Evolutionary conservation across 2,113 vertebrate genomes (phyloP).

Genomic region (Sphyrna mokarran): DNA sequence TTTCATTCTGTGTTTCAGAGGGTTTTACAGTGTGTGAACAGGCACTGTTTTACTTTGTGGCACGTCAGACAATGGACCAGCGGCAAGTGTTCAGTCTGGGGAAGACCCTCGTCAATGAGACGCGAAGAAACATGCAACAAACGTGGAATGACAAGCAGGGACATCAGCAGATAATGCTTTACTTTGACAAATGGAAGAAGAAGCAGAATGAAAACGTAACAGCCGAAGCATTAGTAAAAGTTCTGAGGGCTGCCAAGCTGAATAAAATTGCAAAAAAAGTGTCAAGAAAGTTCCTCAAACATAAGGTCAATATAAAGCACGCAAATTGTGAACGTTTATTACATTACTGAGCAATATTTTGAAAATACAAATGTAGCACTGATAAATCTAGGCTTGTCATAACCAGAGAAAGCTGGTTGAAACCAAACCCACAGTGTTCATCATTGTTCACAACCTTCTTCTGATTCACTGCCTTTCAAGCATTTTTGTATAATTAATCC

Average conservation of each 20-base stretch:
- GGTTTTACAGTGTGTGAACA: slow-evolving; percentile 22
- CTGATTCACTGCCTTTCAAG: neutral
- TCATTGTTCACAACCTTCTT: neutral
- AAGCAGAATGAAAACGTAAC: neutral
- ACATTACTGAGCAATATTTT: neutral
- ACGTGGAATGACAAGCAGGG: neutral
- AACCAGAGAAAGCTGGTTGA: neutral
- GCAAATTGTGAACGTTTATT: neutral
- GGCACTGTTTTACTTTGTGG: neutral
- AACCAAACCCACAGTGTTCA: neutral
- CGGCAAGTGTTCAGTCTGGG: neutral
- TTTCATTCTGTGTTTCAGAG: neutral
- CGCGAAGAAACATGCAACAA: neutral
- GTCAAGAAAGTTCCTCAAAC: slow-evolving; percentile 9
- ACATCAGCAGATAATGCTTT: neutral
- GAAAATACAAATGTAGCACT: neutral
- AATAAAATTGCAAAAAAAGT: slow-evolving; percentile 20
- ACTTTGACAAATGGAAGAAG: neutral
- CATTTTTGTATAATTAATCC: neutral
- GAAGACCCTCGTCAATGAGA: neutral
- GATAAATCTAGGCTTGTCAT: neutral
- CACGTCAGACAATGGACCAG: neutral
- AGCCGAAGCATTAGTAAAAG: neutral
- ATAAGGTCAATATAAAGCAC: no score
- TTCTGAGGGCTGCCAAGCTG: neutral